Evolutionary conservation across 1,140 invertebrate species (phyloP), one percentile per base, ranked within the genome.

Genomic region (Nylanderia fulva): DNA sequence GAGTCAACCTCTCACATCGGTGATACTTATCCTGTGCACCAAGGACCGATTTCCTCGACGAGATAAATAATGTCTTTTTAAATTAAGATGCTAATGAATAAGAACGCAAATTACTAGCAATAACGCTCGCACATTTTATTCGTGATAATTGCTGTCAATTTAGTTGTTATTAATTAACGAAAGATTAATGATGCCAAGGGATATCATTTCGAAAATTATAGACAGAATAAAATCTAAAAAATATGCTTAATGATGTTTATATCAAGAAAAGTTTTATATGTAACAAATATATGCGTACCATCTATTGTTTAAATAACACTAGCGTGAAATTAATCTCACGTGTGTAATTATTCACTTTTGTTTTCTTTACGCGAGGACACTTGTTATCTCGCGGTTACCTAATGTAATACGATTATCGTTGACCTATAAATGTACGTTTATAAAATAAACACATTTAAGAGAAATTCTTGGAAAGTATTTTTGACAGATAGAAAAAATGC

Each of bases 1-100:
- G 39, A 71, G 42, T 29, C n/a, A 33, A 33, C 87, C 89, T 86
- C 86, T 90, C 84, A 88, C 89, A 74, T 88, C 45, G 18, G 27
- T 76, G 42, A 48, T 15, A 58, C n/a, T n/a, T 54, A 68, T 68
- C 45, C n/a, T 58, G 27, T 13, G 54, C n/a, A 4, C 24, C 66
- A 82, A 72, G 52, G 36, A 82, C 24, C 27, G 54, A 72, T 42
- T 82, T 39, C 54, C 27, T 29, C 18, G 48, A 6, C 69, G 42
- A 0, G 2, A 11, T 21, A 39, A 15, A 74, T 27, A 27, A 83
- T 83, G 66, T 83, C 56, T n/a, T 61, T 82, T 69, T 29, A 72
- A 24, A 83, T 83, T 75, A 36, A 48, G 33, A 21, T 36, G 8
- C 21, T 52, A 66, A 68, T 79, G 3, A 79, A 68, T 68, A 36